Conservation (phyloP, 2,888 invertebrate species). For the Campoplex nolae region DNA sequence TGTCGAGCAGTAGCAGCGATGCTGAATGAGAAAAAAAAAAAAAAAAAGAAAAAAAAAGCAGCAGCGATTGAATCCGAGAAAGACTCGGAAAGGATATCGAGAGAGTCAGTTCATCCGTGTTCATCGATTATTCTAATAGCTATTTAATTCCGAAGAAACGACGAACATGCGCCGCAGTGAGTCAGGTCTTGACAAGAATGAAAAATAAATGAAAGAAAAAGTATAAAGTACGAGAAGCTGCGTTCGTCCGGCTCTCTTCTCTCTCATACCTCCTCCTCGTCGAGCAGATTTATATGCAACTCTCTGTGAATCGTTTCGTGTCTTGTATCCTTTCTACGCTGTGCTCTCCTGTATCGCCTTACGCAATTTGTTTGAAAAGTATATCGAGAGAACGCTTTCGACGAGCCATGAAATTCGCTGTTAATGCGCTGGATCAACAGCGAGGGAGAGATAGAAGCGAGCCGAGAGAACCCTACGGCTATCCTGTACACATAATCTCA, state of each 20-base stretch:
- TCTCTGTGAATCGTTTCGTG: constrained; percentile 27
- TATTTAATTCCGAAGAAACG: constrained; percentile 73
- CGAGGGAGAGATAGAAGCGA: constrained; percentile 13
- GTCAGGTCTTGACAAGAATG: constrained; percentile 22
- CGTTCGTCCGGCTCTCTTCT: neutral
- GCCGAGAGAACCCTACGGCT: constrained; percentile 9
- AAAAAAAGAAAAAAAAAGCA: no score
- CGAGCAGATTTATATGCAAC: constrained; percentile 21
- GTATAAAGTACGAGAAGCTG: neutral
- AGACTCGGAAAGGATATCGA: constrained; percentile 48
- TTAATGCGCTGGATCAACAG: constrained; percentile 30
- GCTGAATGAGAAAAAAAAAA: neutral
- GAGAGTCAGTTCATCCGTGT: constrained; percentile 41
- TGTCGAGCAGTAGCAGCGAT: constrained; percentile 1
- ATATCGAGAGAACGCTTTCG: constrained; percentile 37
- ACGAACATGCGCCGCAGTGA: constrained; percentile 57
- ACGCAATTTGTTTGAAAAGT: constrained; percentile 60
- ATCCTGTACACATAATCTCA: constrained; percentile 38
- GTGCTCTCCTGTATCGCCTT: constrained; percentile 33
- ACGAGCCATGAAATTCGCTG: constrained; percentile 49
- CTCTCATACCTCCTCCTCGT: neutral
- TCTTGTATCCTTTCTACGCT: neutral
- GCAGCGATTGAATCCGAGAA: constrained; percentile 6
- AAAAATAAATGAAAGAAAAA: constrained; percentile 6
- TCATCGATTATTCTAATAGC: constrained; percentile 66